phyloP scores from a whole-genome alignment of 2,797 vertebrate species.

The Gastrophryne carolinensis region DNA sequence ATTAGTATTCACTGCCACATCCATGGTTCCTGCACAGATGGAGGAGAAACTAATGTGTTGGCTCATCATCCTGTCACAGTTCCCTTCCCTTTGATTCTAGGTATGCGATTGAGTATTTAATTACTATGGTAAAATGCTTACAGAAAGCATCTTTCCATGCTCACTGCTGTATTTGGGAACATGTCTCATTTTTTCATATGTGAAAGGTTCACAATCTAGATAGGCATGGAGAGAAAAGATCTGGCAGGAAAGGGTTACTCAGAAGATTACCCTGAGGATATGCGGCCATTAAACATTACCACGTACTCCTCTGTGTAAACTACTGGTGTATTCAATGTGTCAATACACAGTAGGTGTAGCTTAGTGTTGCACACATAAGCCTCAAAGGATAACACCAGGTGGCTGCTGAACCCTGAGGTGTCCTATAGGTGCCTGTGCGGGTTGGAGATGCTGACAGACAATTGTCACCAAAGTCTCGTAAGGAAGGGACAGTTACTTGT shows the following conservation, averaged over 20 bases:
- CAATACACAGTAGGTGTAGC: no score
- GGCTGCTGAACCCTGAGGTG: no score
- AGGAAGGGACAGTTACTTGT: no score
- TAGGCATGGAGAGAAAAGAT: neutral
- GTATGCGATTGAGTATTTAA: conserved; percentile 14
- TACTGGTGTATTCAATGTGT: no score
- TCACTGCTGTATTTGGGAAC: conserved; percentile 1
- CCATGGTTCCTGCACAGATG: conserved; percentile 40
- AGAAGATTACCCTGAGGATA: no score
- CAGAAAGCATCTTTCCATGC: neutral
- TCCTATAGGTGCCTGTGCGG: no score
- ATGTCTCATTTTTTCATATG: neutral
- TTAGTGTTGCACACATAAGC: no score
- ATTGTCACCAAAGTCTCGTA: no score
- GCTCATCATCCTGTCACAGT: conserved; percentile 26
- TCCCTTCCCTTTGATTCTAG: conserved; percentile 21
- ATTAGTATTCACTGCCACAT: conserved; percentile 44
- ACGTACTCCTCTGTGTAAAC: no score
- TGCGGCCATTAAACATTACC: no score
- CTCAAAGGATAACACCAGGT: no score
- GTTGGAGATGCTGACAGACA: no score
- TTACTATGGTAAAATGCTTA: neutral
- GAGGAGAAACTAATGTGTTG: conserved; percentile 35
- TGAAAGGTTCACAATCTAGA: neutral
- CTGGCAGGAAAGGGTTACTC: neutral